phyloP scores from a whole-genome alignment of 2,888 invertebrate genomes.

The Orchesellides sinensis region DNA sequence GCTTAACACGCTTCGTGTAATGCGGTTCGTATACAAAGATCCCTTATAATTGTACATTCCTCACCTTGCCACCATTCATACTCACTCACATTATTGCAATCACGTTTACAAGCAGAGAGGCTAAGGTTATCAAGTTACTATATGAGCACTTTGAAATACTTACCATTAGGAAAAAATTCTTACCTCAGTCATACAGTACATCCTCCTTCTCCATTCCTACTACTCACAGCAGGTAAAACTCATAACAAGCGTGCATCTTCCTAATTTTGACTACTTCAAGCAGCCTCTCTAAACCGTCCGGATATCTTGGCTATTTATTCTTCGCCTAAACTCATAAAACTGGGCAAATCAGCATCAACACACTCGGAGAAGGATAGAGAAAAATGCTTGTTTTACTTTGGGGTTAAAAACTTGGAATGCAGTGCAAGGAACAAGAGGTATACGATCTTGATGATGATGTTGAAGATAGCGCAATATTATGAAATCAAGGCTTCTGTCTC shows the following conservation, averaged over 20 bases:
- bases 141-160: too few relatives aligned
- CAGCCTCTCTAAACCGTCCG: background rate
- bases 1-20: too few relatives aligned
- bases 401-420: background rate
- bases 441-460: background rate
- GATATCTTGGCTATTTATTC: background rate
- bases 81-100: too few relatives aligned
- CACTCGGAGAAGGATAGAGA: background rate
- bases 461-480: background rate
- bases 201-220: background rate
- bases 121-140: background rate
- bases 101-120: too few relatives aligned
- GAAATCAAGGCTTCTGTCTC: too few relatives aligned
- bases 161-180: background rate
- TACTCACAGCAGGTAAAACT: too few relatives aligned
- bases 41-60: too few relatives aligned
- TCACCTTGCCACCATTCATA: too few relatives aligned
- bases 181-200: background rate
- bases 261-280: too few relatives aligned
- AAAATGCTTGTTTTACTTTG: background rate
- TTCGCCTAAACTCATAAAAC: constrained; percentile 2
- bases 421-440: too few relatives aligned
- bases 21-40: too few relatives aligned
- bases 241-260: too few relatives aligned
- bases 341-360: background rate